Evolutionary conservation across 1,140 invertebrate species (phyloP).

Genomic region (Trachelipus rathkii): DNA sequence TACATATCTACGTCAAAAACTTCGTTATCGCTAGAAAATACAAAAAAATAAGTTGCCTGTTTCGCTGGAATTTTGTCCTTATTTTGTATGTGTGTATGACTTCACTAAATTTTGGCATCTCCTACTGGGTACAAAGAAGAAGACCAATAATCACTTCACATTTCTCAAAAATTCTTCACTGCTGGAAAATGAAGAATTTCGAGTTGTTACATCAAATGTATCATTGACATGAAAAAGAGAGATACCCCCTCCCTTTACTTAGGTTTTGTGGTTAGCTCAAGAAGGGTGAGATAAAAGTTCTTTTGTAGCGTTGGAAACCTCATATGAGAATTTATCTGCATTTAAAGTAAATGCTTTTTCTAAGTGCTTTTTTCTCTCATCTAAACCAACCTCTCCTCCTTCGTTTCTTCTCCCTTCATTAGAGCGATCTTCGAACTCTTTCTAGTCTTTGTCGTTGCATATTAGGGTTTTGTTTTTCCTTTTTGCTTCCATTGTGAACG

Average conservation of each 20-base stretch:
- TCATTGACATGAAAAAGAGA: too few species aligned
- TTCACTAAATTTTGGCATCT: conserved; percentile 51
- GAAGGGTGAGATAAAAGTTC: background rate
- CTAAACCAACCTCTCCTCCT: background rate
- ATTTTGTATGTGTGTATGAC: conserved; percentile 32
- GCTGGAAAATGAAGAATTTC: conserved; percentile 71
- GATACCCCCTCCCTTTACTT: conserved; percentile 45
- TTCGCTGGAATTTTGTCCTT: conserved; percentile 34
- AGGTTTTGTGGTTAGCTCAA: conserved; percentile 33
- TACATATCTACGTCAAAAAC: conserved; percentile 49
- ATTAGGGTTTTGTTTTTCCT: background rate
- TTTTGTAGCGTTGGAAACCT: background rate
- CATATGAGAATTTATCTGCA: background rate
- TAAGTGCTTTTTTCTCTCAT: background rate
- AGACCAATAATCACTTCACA: conserved; percentile 68
- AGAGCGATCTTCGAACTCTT: background rate
- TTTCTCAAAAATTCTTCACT: conserved; percentile 68
- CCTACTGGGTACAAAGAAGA: conserved; percentile 61
- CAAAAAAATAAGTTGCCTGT: conserved; percentile 58
- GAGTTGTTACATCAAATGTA: too few species aligned
- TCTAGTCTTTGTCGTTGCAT: conserved; percentile 6
- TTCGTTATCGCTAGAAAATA: conserved; percentile 76
- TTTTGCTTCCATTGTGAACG: background rate
- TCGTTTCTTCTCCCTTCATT: background rate
- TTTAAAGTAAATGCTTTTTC: background rate